Evolutionary conservation across 2,113 vertebrate genomes (phyloP), one percentile per base, ranked within the genome.

Genomic region (Tragelaphus buxtoni): DNA sequence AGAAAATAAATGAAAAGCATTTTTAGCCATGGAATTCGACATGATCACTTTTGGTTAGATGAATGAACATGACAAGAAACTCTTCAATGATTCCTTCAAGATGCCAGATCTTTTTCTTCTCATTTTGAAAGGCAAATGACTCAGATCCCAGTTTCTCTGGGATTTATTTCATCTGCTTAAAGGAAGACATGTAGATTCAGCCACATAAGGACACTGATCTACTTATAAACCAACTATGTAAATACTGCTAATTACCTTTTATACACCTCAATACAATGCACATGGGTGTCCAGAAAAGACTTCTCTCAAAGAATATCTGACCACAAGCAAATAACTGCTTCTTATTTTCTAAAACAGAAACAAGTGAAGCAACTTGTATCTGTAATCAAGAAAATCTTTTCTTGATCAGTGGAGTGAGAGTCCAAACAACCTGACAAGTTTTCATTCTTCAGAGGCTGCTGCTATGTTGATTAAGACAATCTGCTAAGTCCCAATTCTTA

Each of bases 361-460:
- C 61, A 45, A 72, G 20, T 10, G 26, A 79, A 94, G 17, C 22
- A 61, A 79, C 24, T 85, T 91, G 81, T 74, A 79, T 95, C 88
- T 96, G 39, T 89, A 53, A 80, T 88, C 53, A 93, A 79, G 88
- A 81, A 76, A 42, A 65, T 42, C 49, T 74, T 87, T 90, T 74
- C 56, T 45, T 84, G 24, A 95, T 77, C 84, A 49, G n/a, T 39
- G 58, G 65, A 89, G 12, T 42, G 26, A 69, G 30, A 89, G 12
- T 45, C 24, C 26, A 76, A 16, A 86, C 7, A 53, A 82, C 39
- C 49, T 79, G 58, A 84, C 16, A 76, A 32, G 61, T 51, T 63
- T 90, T 39, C n/a, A 83, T 77, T 90, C 74, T 83, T 94, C 74
- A 65, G 22, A 74, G 76, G 32, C 26, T 94, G 92, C 85, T 94